Percentiles rank a stretch among this genome's conserved stretches.
Evolutionary conservation across 2,888 invertebrate species (phyloP).

Genomic region (Melinaea menophilus): DNA sequence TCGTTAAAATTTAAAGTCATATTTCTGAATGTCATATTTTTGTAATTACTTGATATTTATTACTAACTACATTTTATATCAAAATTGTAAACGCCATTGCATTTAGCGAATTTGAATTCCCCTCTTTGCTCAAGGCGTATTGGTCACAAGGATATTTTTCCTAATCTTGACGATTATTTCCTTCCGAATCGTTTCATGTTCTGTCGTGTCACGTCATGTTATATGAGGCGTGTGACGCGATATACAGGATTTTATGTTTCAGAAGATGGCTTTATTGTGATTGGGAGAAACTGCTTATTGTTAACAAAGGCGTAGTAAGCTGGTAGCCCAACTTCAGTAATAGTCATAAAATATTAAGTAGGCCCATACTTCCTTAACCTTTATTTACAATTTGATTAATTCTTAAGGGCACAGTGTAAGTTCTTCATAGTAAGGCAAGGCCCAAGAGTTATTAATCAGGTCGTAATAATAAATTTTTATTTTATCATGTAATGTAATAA

Average conservation of each 20-base stretch:
- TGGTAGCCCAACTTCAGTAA: neutral
- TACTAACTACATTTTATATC: neutral
- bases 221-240: conserved; percentile 26
- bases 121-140: conserved; percentile 12
- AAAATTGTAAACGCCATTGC: conserved; percentile 2
- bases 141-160: conserved; percentile 23
- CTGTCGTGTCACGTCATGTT: conserved; percentile 16
- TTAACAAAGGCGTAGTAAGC: conserved; percentile 1
- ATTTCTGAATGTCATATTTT: too few relatives aligned
- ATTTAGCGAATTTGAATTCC: conserved; percentile 6
- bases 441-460: neutral
- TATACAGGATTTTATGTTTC: conserved; percentile 9
- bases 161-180: conserved; percentile 31
- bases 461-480: neutral
- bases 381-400: neutral
- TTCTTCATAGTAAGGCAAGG: too few relatives aligned
- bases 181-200: conserved; percentile 28
- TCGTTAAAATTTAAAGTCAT: too few relatives aligned
- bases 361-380: neutral
- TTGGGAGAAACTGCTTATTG: neutral
- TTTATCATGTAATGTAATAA: neutral
- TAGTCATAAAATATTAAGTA: neutral
- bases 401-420: too few relatives aligned
- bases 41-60: neutral
- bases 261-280: conserved; percentile 1